These are phyloP conservation scores for Chloroceryle aenea DNA, from an alignment of 2,113 vertebrate species.

Conservation along the genomic window DNA sequence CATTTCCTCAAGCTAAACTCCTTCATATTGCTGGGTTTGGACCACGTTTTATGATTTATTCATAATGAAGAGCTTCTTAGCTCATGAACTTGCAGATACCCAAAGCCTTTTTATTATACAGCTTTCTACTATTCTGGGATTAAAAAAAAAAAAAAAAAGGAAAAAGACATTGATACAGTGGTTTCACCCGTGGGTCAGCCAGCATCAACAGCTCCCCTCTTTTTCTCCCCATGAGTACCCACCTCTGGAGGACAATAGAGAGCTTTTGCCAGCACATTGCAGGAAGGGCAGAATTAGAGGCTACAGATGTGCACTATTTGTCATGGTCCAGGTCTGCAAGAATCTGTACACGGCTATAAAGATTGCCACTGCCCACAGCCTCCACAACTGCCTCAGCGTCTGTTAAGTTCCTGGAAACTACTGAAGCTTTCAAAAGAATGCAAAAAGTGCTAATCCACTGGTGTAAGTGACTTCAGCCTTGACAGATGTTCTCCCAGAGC, in stretches of 20 bases:
- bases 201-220: neutral
- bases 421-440: constrained; percentile 30
- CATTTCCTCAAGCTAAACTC: constrained; percentile 2
- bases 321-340: neutral
- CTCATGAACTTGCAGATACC: neutral
- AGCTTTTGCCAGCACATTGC: neutral
- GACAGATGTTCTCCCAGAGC: constrained; percentile 9
- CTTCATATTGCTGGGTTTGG: neutral
- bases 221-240: neutral
- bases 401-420: neutral
- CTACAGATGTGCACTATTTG: neutral
- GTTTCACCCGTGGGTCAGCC: neutral
- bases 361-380: neutral
- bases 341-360: neutral
- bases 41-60: constrained; percentile 18
- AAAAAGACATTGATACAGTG: neutral
- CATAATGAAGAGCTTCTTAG: neutral
- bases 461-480: constrained; percentile 28
- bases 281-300: neutral
- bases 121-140: neutral
- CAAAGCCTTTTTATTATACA: neutral
- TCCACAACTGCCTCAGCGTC: neutral
- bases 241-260: neutral
- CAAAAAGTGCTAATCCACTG: neutral
- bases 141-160: too few relatives aligned